Conservation (phyloP, 2,888 invertebrate genomes). For the Dendrolimus houi region DNA sequence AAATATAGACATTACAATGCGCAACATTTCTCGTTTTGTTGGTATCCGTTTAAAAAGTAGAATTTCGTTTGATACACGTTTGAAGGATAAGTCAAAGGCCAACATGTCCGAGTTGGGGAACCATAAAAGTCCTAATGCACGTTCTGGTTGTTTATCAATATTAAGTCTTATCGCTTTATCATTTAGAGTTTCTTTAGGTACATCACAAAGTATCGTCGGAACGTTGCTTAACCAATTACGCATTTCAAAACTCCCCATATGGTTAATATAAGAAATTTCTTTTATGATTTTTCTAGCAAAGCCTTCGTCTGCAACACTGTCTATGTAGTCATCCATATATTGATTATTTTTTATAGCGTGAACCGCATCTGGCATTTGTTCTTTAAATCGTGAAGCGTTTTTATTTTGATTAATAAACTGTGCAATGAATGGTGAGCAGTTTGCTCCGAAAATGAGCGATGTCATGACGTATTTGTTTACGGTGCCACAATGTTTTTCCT, state of each 20-base stretch:
- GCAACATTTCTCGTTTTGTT: constrained; percentile 11
- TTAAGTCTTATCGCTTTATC: not conserved
- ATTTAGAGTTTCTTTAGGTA: not conserved
- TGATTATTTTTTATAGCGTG: not conserved
- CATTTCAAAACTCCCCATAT: not conserved
- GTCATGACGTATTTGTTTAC: not conserved
- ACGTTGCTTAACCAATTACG: not conserved
- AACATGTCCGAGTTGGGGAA: constrained; percentile 8
- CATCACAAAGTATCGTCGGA: not conserved
- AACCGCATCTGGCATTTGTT: not conserved
- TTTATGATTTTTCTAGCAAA: not conserved
- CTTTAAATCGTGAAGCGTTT: not conserved
- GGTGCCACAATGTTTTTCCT: not conserved
- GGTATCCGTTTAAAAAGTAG: constrained; percentile 7
- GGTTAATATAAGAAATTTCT: not conserved
- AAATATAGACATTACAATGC: constrained; percentile 15
- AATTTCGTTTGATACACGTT: constrained; percentile 9
- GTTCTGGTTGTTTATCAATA: not conserved
- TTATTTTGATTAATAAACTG: not conserved
- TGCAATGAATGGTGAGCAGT: not conserved
- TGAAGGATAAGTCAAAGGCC: constrained; percentile 11
- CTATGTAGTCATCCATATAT: not conserved
- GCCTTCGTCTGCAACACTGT: not conserved
- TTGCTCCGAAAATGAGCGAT: not conserved
- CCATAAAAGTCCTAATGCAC: constrained; percentile 15